Percentiles rank a stretch among this genome's conserved stretches.
These are phyloP conservation scores for Scomber japonicus DNA, from an alignment of 2,113 vertebrate genomes.

Conservation along the genomic window DNA sequence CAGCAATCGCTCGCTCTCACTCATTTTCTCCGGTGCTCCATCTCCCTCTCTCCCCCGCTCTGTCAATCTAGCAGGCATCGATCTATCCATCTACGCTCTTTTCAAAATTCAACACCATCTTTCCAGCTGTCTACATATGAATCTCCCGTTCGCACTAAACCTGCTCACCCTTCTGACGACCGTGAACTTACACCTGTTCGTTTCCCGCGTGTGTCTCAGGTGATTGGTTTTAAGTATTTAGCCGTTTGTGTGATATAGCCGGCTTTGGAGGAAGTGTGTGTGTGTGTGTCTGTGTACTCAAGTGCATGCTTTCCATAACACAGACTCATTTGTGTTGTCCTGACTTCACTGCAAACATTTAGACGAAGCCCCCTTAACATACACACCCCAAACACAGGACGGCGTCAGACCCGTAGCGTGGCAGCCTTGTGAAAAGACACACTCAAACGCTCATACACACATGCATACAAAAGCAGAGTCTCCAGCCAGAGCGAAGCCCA, in stretches of 20 bases:
- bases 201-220: constrained; percentile 40
- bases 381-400: background rate
- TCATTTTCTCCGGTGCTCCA: constrained; percentile 63
- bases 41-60: constrained; percentile 43
- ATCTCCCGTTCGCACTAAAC: constrained; percentile 49
- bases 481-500: constrained; percentile 69
- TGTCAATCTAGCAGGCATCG: constrained; percentile 66
- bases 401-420: constrained; percentile 39
- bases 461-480: constrained; percentile 65
- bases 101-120: constrained; percentile 69
- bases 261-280: constrained; percentile 34
- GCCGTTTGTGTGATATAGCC: constrained; percentile 41
- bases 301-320: constrained; percentile 29
- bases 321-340: constrained; percentile 29
- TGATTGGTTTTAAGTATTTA: constrained; percentile 49
- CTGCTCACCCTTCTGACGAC: constrained; percentile 30
- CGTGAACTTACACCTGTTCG: constrained; percentile 43
- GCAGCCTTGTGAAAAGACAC: constrained; percentile 61
- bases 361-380: constrained; percentile 20
- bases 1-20: constrained; percentile 68
- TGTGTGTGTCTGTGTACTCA: too few species aligned
- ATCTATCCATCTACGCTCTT: constrained; percentile 63
- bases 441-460: constrained; percentile 35
- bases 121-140: constrained; percentile 41
- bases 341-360: constrained; percentile 52